Percentiles rank a stretch among this genome's conserved stretches.
phyloP scores from a whole-genome alignment of 2,113 vertebrate genomes.

The Tachysurus fulvidraco region DNA sequence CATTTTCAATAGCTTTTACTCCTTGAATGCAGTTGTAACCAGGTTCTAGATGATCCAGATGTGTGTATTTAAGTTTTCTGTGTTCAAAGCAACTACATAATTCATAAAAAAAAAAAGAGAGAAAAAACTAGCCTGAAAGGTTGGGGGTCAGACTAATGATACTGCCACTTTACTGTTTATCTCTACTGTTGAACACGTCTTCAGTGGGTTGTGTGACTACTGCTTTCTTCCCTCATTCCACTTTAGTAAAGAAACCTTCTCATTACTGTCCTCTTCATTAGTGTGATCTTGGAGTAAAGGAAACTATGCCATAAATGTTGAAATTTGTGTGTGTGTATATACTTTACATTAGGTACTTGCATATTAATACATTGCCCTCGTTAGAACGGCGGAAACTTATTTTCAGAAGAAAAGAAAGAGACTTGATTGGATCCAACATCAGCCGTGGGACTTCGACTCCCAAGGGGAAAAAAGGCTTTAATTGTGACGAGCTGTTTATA shows the following conservation, averaged over 20 bases:
- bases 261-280: background rate
- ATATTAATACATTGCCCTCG: constrained; percentile 32
- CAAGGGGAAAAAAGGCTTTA: too few relatives aligned
- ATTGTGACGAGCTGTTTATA: too few relatives aligned
- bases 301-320: background rate
- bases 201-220: constrained; percentile 7
- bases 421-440: constrained; percentile 59
- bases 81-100: background rate
- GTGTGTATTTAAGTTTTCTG: background rate
- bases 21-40: background rate
- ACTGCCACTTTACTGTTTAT: background rate
- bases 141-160: background rate
- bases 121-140: background rate
- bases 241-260: background rate
- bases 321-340: constrained; percentile 1
- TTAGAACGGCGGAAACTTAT: background rate
- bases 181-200: constrained; percentile 11
- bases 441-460: constrained; percentile 22
- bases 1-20: background rate
- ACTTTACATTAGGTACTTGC: constrained; percentile 45
- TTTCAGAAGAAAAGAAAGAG: constrained; percentile 52
- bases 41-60: background rate
- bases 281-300: background rate
- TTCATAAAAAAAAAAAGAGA: background rate
- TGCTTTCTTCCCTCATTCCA: constrained; percentile 19